Evolutionary conservation across 1,140 invertebrate genomes (phyloP), one percentile per base, ranked within the genome.

Genomic region (Dolichoris vasculosae): DNA sequence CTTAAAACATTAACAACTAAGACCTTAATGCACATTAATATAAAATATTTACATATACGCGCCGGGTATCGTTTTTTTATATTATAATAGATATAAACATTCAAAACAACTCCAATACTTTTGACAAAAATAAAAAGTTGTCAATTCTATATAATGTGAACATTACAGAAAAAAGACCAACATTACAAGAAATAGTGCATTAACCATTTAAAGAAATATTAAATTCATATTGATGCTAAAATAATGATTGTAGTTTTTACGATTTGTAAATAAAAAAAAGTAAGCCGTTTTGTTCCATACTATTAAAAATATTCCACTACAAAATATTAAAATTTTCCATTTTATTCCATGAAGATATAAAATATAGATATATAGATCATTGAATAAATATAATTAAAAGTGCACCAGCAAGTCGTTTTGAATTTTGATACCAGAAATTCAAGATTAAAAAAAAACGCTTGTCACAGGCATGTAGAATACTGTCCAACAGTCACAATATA

Each of bases 31-130:
- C 32, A 43, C 63, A 71, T 20, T 67, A 40, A 73, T 80, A 80
- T 85, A 82, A 85, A 85, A 76, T 86, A 86, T 86, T 86, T 86
- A 86, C 84, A 86, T 82, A 82, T 73, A 86, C 73, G 55, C 84
- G 9, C 73, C 79, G 11, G 32, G 43, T 67, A 73, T 38, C 71
- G 46, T 78, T 35, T 73, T 51, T 79, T 48, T 69, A 40, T 26
- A 30, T 43, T 63, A 84, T 73, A 55, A 40, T 43, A 15, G 38
- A 71, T 83, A 83, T 64, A 76, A 83, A 83, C 15, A 76, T 76
- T 80, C 83, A 63, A 59, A 85, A 85, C 38, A 55, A 64, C 15
- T 64, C 46, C 23, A 20, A 75, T 20, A 59, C 69, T 75, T 59
- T 30, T n/a, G 0, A 32, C 11, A 51, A 35, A n/a, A 26, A 46